Evolutionary conservation across 1,140 invertebrate species (phyloP).

Genomic region (Papilio xuthus): DNA sequence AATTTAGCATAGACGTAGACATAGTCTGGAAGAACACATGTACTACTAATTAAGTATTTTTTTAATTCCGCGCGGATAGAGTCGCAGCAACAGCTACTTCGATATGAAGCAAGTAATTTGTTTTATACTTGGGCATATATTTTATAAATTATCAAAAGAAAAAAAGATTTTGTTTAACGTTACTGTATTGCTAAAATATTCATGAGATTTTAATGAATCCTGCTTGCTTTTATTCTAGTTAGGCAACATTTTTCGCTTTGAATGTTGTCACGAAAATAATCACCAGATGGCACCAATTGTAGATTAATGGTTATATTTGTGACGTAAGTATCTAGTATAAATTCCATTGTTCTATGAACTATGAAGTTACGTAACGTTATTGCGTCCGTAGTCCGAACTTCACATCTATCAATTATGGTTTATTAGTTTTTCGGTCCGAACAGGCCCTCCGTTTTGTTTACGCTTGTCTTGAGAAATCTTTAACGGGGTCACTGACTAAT

Average conservation of each 20-base stretch:
- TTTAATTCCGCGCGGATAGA: no score
- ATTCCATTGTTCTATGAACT: slow-evolving; percentile 64
- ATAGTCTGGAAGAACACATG: no score
- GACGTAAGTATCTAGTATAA: slow-evolving; percentile 48
- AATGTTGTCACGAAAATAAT: slow-evolving; percentile 66
- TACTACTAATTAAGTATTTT: no score
- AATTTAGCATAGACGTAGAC: no score
- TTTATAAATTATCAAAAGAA: background rate
- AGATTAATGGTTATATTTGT: slow-evolving; percentile 22
- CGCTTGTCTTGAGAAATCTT: slow-evolving; percentile 57
- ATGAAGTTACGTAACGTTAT: slow-evolving; percentile 57
- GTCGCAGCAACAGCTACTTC: no score
- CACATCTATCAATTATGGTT: slow-evolving; percentile 70
- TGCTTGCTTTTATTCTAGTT: background rate
- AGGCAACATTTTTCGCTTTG: slow-evolving; percentile 37
- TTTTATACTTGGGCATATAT: background rate
- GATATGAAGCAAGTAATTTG: background rate
- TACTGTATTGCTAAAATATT: background rate
- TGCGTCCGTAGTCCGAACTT: slow-evolving; percentile 62
- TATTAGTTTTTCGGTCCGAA: slow-evolving; percentile 50
- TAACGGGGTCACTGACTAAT: slow-evolving; percentile 55
- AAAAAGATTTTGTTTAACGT: no score
- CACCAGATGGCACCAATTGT: slow-evolving; percentile 57
- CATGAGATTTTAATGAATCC: background rate
- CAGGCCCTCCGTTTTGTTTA: slow-evolving; percentile 55